phyloP scores from a whole-genome alignment of 2,797 vertebrate genomes.

The Scleropages formosus region DNA sequence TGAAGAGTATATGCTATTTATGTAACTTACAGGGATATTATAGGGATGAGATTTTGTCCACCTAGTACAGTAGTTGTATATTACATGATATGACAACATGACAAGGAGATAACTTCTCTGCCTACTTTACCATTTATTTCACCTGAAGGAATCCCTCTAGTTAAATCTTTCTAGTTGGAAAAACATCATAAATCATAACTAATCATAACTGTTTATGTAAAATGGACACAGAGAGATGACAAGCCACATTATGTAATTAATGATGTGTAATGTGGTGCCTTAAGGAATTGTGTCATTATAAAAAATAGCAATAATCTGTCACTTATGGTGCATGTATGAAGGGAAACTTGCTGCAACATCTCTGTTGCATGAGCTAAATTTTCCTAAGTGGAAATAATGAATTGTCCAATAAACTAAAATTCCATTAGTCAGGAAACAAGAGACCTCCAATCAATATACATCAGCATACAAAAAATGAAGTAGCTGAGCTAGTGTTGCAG shows the following conservation, averaged over 20 bases:
- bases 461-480: no score
- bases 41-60: no score
- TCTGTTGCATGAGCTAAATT: slow-evolving; percentile 25
- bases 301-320: slow-evolving; percentile 55
- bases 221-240: neutral
- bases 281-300: slow-evolving; percentile 47
- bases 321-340: no score
- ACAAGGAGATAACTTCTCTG: neutral
- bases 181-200: neutral
- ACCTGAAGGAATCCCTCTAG: neutral
- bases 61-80: no score
- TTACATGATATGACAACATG: no score
- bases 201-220: slow-evolving; percentile 8
- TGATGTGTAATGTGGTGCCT: slow-evolving; percentile 3
- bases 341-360: slow-evolving; percentile 58
- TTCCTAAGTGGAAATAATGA: no score
- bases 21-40: no score
- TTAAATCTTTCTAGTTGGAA: neutral
- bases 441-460: neutral
- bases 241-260: slow-evolving; percentile 55
- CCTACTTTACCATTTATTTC: neutral
- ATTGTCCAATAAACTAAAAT: no score
- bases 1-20: no score
- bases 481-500: no score
- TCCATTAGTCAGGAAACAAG: no score